Base-by-base conservation (phyloP, 2,113 vertebrate species). In the Semicossyphus pulcher region DNA sequence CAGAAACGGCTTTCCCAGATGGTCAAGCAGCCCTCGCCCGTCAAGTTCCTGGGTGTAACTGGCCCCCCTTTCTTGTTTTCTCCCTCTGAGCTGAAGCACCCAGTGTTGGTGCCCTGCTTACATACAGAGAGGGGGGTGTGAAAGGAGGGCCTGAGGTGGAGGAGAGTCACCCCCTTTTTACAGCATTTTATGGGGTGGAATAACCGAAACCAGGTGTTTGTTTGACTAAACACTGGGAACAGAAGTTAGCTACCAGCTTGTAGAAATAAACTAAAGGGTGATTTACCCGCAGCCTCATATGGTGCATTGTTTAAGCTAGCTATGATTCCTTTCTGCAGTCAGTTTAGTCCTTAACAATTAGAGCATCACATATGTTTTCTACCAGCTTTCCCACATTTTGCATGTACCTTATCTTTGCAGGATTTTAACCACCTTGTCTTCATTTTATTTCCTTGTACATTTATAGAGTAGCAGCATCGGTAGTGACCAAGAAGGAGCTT, bases 1-100 rank as follows among this genome's bases (percentile, higher is more conserved):
- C 88, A 74, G 84, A 42, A 83, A 91, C 78, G 80, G 34, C 70
- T 89, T 92, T 84, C 86, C 85, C 90, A 93, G 92, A 92, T 90
- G 89, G 88, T 87, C 84, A 87, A 88, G 86, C 73, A 81, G 63
- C 68, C 67, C 61, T 73, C 18, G 64, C 78, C 66, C 61, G 66
- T 90, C 74, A 81, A 83, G 87, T 90, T 91, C 80, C 64, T 66
- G 54, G 77, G 80, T 16, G 61, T 91, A 91, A 86, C 65, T 72
- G 54, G 10, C 31, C 70, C 67, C 52, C 45, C 21, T 39, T 28
- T 26, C 53, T 45, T 83, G 81, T 76, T 79, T 80, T 80, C 73
- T 66, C 29, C 42, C 47, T 57, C 52, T 63, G 79, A 51, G 57
- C 61, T 74, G 51, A 77, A 71, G 49, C 65, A 70, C 49, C 53